phyloP scores from a whole-genome alignment of 2,113 vertebrate genomes.

The Barbus barbus region DNA sequence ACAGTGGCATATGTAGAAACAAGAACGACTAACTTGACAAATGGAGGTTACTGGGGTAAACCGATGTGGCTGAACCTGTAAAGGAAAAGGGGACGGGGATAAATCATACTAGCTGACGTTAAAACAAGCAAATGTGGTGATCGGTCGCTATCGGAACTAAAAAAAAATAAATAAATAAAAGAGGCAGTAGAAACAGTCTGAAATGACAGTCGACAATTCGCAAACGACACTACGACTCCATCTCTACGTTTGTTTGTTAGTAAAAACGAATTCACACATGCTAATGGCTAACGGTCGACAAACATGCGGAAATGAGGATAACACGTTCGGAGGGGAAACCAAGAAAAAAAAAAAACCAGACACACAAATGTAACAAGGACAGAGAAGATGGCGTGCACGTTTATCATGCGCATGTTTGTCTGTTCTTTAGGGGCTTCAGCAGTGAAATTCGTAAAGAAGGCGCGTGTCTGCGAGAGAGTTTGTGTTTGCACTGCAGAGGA shows the following conservation, averaged over 20 bases:
- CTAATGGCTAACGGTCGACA: conserved; percentile 62
- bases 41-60: conserved; percentile 98
- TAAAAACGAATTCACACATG: conserved; percentile 65
- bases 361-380: background rate
- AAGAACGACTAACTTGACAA: conserved; percentile 94
- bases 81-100: conserved; percentile 83
- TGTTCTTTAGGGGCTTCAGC: background rate
- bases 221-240: conserved; percentile 39
- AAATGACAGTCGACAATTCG: conserved; percentile 54
- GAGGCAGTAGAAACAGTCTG: conserved; percentile 52
- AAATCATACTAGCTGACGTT: conserved; percentile 75
- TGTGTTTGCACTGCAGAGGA: conserved; percentile 36
- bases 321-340: background rate
- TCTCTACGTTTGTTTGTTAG: conserved; percentile 64
- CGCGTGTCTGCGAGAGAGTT: background rate
- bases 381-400: background rate
- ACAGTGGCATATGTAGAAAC: conserved; percentile 88
- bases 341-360: conserved; percentile 5
- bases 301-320: conserved; percentile 19
- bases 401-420: conserved; percentile 4
- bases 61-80: conserved; percentile 89
- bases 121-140: conserved; percentile 79
- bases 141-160: conserved; percentile 61
- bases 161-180: too few relatives aligned
- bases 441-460: background rate